Base-by-base conservation (phyloP, 2,888 invertebrate genomes). In the Nomada fucata region DNA sequence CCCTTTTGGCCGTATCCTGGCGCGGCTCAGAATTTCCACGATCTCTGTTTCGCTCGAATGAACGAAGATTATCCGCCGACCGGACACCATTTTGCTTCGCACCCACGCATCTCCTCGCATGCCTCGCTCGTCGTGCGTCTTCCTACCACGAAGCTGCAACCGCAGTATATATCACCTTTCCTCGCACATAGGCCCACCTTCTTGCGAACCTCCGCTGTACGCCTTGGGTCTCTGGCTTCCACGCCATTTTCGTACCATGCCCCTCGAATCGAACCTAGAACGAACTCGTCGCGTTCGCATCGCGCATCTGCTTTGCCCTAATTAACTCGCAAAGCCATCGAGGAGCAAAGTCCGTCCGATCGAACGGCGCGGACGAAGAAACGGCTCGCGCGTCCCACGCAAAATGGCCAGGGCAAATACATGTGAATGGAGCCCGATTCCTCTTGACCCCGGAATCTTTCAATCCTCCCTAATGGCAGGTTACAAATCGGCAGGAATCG, bases 391-490 rank as follows among this genome's bases (percentile, higher is more conserved):
- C 67, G 59, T 63, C 78, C 72, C 73, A 64, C 60, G 63, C 78
- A 52, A 55, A 73, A 57, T 59, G 77, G 44, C 23, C 74, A 72
- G 67, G 89, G 92, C 23, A 92, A 92, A 92, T 92, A 90, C 92
- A 70, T 88, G 91, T 87, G 91, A 92, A 91, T 90, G 90, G 88
- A 89, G 70, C 75, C 52, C 81, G 77, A 78, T 79, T 85, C 69
- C 60, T 44, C 23, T 65, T 77, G 80, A 86, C 86, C 79, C 79
- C 89, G 91, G 92, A 93, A 93, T 93, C 91, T 92, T 93, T 93
- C 93, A 92, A 93, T 93, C 93, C 92, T 90, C 85, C 89, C 90
- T 93, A 93, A 93, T 93, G 93, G 93, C 90, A 93, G 93, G 90
- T 76, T 81, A 81, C 64, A 74, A 81, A 79, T 79, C 73, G 83